Base-by-base conservation (phyloP, 2,113 vertebrate species). In the Lethenteron camtschaticum region DNA sequence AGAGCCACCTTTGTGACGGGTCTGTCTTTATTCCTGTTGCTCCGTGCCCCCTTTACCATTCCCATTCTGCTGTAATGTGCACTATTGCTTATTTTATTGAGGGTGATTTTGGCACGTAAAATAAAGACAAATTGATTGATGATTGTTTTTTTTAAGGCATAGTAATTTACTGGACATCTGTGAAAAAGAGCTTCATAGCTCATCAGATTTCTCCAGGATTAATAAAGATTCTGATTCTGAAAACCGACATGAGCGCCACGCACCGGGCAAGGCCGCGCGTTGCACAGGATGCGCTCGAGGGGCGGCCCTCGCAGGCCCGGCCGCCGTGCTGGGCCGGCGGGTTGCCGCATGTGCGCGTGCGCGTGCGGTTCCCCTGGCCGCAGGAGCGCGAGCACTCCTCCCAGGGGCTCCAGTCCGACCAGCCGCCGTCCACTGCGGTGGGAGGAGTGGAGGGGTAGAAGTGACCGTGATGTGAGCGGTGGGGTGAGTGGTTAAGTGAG, bases 321-420 rank as follows among this genome's bases (percentile, higher is more conserved):
- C 94, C 94, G 0, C 86, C 82, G 0, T 89, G 82, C 74, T 88
- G 92, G 56, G 81, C 74, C 0, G 81, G 59, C 8, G 94, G 94
- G 57, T 80, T 80, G 70, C 73, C 88, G 78, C 94, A 99, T 9
- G 75, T 84, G 70, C 94, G 82, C 70, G 82, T 81, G 72, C 90
- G 86, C 14, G 84, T 96, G 74, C 79, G 85, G 80, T 90, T 95
- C 12, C 90, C 94, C 11, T 79, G 86, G 16, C 89, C 92, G 69
- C 94, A 99, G 72, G 81, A 86, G 71, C 77, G 83, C 6, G 92
- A 88, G 72, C 94, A 99, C 71, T 94, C 90, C 76, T 90, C 90
- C 94, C 94, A 99, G 0, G 73, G 56, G 2, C 85, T 84, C 94
- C 94, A 99, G 63, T 87, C 85, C 0, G 91, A 90, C 94, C 94